Base-by-base conservation (phyloP, 2,888 invertebrate genomes). In the Diarsia brunnea region DNA sequence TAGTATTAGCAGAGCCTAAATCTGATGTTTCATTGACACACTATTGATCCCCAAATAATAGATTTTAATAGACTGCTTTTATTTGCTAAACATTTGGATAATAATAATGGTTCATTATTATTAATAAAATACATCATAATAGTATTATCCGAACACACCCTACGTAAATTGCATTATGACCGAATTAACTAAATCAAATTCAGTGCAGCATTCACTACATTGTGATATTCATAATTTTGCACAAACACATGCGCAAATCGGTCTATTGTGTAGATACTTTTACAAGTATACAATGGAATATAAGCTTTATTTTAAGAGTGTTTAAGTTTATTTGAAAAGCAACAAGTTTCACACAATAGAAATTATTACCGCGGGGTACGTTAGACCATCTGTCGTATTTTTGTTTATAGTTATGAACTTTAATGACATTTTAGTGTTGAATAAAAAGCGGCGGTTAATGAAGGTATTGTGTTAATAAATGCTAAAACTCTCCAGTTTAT, bases 301-400 rank as follows among this genome's bases (percentile, higher is more conserved):
- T 75, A 31, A 66, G 38, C 70, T 78, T 75, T 88, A 86, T 75
- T 51, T 0, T 55, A 75, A 75, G 53, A 68, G 58, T 43, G 7
- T 53, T 53, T 64, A 66, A 43, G 63, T 14, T 63, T 43, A 75
- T 74, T 78, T 87, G 82, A 87, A 86, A 85, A 85, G 86, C 84
- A 83, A 78, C 85, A 87, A 89, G 87, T 90, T 88, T 87, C 84
- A 87, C 88, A 92, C 91, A 92, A 93, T 89, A 89, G 89, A 89
- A 91, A 89, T 51, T 89, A 90, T 89, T 87, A 87, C 58, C 87
- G 65, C 88, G 88, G 91, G 90, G 93, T 92, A 91, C 85, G 89
- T 90, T 89, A 88, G 88, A 87, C 94, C 95, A 95, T 95, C 95
- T 95, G 95, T 92, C 93, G 90, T 87, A 85, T 90, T 88, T 89